Percentiles rank a stretch among this genome's conserved stretches.
Conservation (phyloP, 2,797 vertebrate genomes). For the Semaprochilodus insignis region DNA sequence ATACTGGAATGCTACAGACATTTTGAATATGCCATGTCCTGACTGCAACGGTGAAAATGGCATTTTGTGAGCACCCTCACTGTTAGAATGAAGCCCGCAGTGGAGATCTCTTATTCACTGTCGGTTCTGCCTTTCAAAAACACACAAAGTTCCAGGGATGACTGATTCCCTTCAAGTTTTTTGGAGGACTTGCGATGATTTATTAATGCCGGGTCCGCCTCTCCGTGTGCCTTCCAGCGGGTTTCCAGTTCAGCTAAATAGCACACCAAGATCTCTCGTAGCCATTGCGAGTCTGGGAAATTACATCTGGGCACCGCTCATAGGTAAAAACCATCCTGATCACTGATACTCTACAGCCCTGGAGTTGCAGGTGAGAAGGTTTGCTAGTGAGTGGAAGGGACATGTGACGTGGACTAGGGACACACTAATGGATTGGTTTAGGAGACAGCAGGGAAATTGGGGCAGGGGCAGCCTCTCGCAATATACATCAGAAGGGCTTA, state of each 20-base stretch:
- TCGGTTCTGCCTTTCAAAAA: conserved; percentile 18
- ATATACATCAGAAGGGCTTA: conserved; percentile 6
- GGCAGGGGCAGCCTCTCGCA: neutral
- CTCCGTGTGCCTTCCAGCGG: neutral
- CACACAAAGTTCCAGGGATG: conserved; percentile 22
- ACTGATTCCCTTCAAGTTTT: conserved; percentile 35
- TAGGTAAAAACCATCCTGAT: neutral
- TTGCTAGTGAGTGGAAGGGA: neutral
- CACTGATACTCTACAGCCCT: neutral
- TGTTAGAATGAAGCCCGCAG: neutral
- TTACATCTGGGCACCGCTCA: neutral
- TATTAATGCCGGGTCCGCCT: conserved; percentile 29
- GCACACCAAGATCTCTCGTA: neutral
- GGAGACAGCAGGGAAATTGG: neutral
- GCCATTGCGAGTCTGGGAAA: neutral
- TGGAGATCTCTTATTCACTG: neutral
- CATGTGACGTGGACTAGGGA: neutral
- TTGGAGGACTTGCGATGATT: conserved; percentile 25
- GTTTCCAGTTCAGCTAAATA: conserved; percentile 23
- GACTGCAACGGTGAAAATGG: neutral
- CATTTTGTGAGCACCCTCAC: neutral
- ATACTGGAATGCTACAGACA: neutral
- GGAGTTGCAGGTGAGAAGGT: neutral
- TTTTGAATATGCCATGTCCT: neutral
- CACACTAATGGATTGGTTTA: conserved; percentile 25